Evolutionary conservation across 2,113 vertebrate genomes (phyloP).

Genomic region (Barnardius zonarius): DNA sequence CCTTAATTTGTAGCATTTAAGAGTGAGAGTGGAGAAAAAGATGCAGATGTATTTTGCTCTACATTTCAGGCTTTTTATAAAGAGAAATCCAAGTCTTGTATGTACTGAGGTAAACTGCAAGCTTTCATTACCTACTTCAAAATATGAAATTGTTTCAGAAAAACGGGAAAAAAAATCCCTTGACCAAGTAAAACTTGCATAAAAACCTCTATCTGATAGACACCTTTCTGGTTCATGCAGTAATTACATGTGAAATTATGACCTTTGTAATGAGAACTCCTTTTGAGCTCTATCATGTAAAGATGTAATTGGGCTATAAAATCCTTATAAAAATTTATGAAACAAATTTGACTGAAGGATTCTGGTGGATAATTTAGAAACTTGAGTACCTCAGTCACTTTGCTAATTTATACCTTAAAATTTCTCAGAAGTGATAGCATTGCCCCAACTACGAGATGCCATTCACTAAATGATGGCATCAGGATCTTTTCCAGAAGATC

Average conservation of each 20-base stretch:
- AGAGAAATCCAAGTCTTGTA: not conserved
- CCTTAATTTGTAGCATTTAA: not conserved
- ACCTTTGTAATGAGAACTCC: not conserved
- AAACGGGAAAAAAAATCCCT: not conserved
- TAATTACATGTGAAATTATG: not conserved
- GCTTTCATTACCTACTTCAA: not conserved
- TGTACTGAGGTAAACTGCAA: not conserved
- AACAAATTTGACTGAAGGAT: not conserved
- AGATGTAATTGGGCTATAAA: not conserved
- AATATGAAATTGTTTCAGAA: not conserved
- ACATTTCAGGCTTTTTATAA: not conserved
- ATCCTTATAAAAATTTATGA: not conserved
- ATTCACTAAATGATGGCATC: not conserved
- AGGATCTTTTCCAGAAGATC: not conserved
- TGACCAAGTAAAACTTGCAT: not conserved
- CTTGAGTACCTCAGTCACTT: not conserved
- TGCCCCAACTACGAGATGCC: not conserved
- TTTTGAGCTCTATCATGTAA: not conserved
- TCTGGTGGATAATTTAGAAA: not conserved
- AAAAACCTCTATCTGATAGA: not conserved
- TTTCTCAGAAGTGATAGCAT: not conserved
- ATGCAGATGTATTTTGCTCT: not conserved
- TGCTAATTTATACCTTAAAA: not conserved
- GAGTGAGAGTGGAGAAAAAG: not conserved
- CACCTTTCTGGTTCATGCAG: not conserved